Conservation (phyloP, 2,888 invertebrate species). For the Emmelina monodactyla region DNA sequence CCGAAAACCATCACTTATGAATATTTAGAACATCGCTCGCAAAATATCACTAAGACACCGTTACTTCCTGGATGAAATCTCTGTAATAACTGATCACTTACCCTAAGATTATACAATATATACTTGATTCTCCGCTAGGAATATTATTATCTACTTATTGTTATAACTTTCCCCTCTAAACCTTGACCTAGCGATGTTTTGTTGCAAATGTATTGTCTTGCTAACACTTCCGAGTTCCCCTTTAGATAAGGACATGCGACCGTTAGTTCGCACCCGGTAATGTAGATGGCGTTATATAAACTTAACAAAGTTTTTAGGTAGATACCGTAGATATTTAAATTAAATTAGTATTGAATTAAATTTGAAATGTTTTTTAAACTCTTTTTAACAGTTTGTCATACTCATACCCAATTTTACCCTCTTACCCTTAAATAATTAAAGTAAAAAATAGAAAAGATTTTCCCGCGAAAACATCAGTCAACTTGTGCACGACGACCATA, state of each 20-base stretch:
- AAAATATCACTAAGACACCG: constrained; percentile 17
- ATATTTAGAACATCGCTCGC: background rate
- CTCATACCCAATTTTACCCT: too few species aligned
- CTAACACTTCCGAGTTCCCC: constrained; percentile 40
- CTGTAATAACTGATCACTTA: constrained; percentile 42
- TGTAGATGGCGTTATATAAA: constrained; percentile 35
- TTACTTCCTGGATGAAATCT: constrained; percentile 48
- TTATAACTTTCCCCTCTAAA: constrained; percentile 37
- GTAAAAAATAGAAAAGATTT: too few species aligned
- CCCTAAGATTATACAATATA: constrained; percentile 36
- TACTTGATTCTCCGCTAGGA: constrained; percentile 41
- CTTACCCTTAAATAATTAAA: background rate
- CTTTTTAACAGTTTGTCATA: too few species aligned
- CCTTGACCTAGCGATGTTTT: constrained; percentile 42
- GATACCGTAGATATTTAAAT: too few species aligned
- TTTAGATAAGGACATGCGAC: constrained; percentile 22
- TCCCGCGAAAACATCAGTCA: too few species aligned
- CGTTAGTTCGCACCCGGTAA: constrained; percentile 22
- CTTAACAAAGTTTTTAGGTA: too few species aligned
- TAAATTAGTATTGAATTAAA: too few species aligned
- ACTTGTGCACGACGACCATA: too few species aligned
- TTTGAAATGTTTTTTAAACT: too few species aligned
- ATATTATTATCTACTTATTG: constrained; percentile 22
- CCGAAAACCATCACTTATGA: background rate
- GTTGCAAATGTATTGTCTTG: constrained; percentile 47